phyloP scores from a whole-genome alignment of 2,888 invertebrate species.

The Andrena camellia region DNA sequence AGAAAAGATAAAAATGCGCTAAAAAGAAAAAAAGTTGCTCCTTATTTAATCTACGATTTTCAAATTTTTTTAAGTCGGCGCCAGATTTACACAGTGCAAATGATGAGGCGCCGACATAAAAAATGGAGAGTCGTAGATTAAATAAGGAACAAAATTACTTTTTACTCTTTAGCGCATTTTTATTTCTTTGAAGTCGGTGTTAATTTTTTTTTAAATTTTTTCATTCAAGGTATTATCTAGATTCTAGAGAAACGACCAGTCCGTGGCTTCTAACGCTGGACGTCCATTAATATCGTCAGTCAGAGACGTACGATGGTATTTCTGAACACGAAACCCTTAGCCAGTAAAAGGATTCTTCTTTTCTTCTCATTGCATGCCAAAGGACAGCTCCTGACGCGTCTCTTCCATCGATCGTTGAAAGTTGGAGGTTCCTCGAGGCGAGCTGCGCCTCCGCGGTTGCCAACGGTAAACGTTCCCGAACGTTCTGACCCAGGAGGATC shows the following conservation, averaged over 20 bases:
- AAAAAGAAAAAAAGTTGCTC: too few relatives aligned
- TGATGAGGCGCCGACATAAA: too few relatives aligned
- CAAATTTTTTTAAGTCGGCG: too few relatives aligned
- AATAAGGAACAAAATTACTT: too few relatives aligned
- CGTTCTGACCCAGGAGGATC: conserved; percentile 62
- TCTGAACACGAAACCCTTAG: neutral
- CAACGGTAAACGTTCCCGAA: conserved; percentile 24
- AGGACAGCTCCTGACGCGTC: neutral
- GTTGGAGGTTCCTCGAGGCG: neutral
- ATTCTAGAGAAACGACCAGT: neutral
- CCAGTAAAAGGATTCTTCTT: neutral
- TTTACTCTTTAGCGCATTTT: too few relatives aligned
- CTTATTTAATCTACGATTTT: too few relatives aligned
- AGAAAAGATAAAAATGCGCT: too few relatives aligned
- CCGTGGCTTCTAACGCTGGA: neutral
- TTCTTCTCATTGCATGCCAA: neutral
- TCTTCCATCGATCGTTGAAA: neutral
- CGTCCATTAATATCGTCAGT: neutral
- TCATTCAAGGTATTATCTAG: neutral
- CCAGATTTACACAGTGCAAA: too few relatives aligned
- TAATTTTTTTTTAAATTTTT: too few relatives aligned
- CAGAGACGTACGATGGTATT: neutral
- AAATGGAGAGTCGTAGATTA: too few relatives aligned
- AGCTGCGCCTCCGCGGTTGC: neutral
- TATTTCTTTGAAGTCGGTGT: too few relatives aligned